phyloP scores from a whole-genome alignment of 2,888 invertebrate genomes.

The Noctua fimbriata region DNA sequence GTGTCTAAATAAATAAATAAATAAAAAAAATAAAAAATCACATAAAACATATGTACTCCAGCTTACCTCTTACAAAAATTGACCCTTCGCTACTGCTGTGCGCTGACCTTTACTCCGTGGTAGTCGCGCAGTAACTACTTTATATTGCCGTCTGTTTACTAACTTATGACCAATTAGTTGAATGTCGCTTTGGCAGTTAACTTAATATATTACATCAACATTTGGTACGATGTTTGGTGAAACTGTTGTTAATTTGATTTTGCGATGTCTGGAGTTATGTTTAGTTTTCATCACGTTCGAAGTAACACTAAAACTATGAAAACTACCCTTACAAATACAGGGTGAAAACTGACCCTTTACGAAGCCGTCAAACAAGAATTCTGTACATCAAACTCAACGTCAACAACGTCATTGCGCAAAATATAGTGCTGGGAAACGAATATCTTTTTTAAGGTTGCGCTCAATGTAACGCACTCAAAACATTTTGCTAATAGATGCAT shows the following conservation, averaged over 20 bases:
- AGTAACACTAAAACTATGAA: background rate
- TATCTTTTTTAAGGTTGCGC: background rate
- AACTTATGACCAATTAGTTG: conserved; percentile 37
- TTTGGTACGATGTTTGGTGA: background rate
- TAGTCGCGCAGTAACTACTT: conserved; percentile 7
- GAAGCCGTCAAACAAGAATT: background rate
- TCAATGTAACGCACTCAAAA: background rate
- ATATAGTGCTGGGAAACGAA: background rate
- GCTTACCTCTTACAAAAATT: too few species aligned
- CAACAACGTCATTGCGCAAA: background rate
- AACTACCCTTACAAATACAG: background rate
- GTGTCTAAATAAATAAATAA: too few species aligned
- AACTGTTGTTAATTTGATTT: conserved; percentile 11
- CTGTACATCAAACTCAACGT: background rate
- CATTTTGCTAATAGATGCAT: background rate
- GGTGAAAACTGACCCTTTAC: background rate
- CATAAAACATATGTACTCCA: too few species aligned
- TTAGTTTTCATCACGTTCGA: too few species aligned
- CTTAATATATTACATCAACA: conserved; percentile 16
- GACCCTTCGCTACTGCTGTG: too few species aligned
- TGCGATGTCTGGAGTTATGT: background rate
- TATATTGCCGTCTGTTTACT: conserved; percentile 2
- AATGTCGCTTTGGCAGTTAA: conserved; percentile 22
- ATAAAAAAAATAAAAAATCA: too few species aligned
- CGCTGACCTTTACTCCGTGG: background rate